Base-by-base conservation (phyloP, 2,797 vertebrate species). In the Sarcoramphus papa region DNA sequence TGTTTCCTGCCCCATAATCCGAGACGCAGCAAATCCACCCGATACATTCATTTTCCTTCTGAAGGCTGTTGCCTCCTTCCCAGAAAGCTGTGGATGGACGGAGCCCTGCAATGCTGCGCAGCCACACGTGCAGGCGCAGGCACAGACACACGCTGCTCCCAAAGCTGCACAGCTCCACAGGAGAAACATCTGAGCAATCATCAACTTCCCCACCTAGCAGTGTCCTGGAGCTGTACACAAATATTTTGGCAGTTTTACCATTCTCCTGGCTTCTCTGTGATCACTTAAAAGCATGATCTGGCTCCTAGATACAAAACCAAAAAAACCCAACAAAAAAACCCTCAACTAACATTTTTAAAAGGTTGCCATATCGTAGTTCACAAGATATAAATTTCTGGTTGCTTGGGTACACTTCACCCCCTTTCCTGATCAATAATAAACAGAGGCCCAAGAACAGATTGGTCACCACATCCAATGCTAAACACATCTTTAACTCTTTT, bases 111-210 rank as follows among this genome's bases (percentile, higher is more conserved):
- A 53, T 1, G 1, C 19, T n/a, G 41, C 14, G 5, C 6, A 68
- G 82, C 37, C 70, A 65, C 9, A 5, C 0, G 0, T 17, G n/a
- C 2, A 11, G 67, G 14, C 2, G 1, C 15, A 27, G 63, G 12
- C 23, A 64, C 0, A 1, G 31, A 31, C 23, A 9, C 13, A 8
- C 1, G 7, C 17, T 10, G 12, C 45, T 92, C 64, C 43, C 73
- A 50, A 43, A 64, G 12, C 27, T 60, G 56, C 35, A 43, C 15
- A 24, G 28, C 24, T 64, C 53, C 4, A 1, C 27, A 45, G 30
- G 4, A 83, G 17, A 59, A 59, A 70, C 12, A 11, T 0, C 37
- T 33, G 43, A 83, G 28, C 45, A 13, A 59, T 6, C 33, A 70
- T 4, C 48, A 75, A 0, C 24, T 62, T 85, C 47, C 50, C 35